A percentile compares a stretch with the other conserved stretches of the same genome.
These are phyloP conservation scores for Numida meleagris DNA, from an alignment of 2,113 vertebrate genomes.

Conservation along the genomic window DNA sequence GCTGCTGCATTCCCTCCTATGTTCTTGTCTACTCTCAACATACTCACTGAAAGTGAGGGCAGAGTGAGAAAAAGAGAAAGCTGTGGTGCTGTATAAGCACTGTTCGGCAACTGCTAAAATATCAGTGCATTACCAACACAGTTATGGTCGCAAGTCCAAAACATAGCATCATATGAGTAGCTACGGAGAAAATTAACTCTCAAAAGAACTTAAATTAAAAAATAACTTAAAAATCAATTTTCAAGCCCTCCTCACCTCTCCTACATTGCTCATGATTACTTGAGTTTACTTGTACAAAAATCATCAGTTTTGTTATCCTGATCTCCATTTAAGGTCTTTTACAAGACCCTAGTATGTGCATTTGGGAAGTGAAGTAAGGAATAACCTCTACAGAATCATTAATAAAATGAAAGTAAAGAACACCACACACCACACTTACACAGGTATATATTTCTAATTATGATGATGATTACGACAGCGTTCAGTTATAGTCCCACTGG, in stretches of 20 bases:
- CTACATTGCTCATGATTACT: background rate
- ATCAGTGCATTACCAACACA: background rate
- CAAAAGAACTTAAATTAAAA: too few species aligned
- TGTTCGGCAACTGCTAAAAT: background rate
- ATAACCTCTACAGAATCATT: background rate
- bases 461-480: background rate
- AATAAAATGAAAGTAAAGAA: background rate
- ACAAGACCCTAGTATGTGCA: background rate
- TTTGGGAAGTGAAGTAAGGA: background rate
- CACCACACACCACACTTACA: background rate
- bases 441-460: background rate
- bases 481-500: background rate
- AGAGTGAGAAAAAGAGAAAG: background rate
- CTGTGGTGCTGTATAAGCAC: background rate
- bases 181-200: background rate
- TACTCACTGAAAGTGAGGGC: background rate
- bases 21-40: background rate
- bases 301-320: background rate
- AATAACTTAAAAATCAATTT: too few species aligned
- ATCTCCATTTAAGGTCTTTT: background rate
- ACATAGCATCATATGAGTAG: background rate
- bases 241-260: background rate
- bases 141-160: background rate
- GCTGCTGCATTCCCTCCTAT: background rate
- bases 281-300: background rate